A percentile compares a stretch with the other conserved stretches of the same genome.
These are phyloP conservation scores for Parnassius apollo DNA, from an alignment of 2,888 invertebrate genomes.

Conservation along the genomic window DNA sequence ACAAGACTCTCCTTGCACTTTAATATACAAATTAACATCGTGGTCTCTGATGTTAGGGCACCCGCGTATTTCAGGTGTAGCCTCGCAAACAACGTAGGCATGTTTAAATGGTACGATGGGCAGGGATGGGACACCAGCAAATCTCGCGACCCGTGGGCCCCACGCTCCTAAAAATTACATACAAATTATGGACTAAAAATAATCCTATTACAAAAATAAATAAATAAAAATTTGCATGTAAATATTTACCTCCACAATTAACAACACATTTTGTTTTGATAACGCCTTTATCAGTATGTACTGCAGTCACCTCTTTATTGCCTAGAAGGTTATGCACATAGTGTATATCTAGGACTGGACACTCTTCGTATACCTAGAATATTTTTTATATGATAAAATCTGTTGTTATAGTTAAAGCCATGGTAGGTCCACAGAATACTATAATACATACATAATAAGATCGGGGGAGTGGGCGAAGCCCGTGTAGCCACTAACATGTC, in stretches of 20 bases:
- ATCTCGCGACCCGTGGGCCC: conserved; percentile 87
- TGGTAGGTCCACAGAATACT: too few species aligned
- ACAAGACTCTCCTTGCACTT: conserved; percentile 91
- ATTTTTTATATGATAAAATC: background rate
- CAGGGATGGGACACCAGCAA: conserved; percentile 84
- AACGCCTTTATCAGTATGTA: conserved; percentile 86
- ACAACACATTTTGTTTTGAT: conserved; percentile 90
- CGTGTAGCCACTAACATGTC: too few species aligned
- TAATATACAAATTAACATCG: conserved; percentile 90
- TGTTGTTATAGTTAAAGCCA: too few species aligned
- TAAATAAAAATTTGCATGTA: conserved; percentile 3
- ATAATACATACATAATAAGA: too few species aligned
- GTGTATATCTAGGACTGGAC: conserved; percentile 86
- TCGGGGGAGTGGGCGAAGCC: too few species aligned
- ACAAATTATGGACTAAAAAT: background rate
- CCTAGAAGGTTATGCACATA: conserved; percentile 83
- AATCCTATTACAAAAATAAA: background rate
- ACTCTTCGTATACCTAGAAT: conserved; percentile 86
- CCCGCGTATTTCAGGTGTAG: conserved; percentile 86
- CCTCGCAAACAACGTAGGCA: conserved; percentile 91
- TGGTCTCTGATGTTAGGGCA: conserved; percentile 93
- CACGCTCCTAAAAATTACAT: conserved; percentile 82
- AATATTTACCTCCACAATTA: conserved; percentile 84
- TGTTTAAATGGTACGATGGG: conserved; percentile 93
- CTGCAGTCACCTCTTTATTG: conserved; percentile 86